A percentile compares a stretch with the other conserved stretches of the same genome.
Conservation (phyloP, 1,140 invertebrate genomes). For the Scaptomyza hsui region DNA sequence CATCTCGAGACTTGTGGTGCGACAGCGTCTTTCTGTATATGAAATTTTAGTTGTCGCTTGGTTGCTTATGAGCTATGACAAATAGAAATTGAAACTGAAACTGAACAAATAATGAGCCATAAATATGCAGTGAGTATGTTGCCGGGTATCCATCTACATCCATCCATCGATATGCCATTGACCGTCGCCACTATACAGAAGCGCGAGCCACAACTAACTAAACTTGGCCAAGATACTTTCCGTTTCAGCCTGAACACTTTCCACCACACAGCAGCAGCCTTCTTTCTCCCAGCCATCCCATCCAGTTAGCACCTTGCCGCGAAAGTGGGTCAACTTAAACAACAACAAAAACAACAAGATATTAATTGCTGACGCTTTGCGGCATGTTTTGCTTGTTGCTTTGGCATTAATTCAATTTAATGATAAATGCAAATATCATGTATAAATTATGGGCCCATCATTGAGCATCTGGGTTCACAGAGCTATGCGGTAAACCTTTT, state of each 20-base stretch:
- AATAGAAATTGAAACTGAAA: constrained; percentile 78
- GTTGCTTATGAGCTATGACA: constrained; percentile 50
- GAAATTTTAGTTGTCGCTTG: constrained; percentile 44
- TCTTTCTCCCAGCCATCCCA: neutral
- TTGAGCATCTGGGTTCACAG: constrained; percentile 17
- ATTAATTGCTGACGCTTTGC: constrained; percentile 37
- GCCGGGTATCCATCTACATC: too few species aligned
- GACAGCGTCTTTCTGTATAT: constrained; percentile 56
- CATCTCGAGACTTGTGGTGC: constrained; percentile 54
- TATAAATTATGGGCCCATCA: constrained; percentile 65
- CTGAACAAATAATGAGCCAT: constrained; percentile 79
- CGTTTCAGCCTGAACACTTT: constrained; percentile 29
- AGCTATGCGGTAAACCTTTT: neutral
- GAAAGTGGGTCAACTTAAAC: constrained; percentile 63
- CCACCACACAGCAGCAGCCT: constrained; percentile 16
- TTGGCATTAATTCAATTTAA: constrained; percentile 72
- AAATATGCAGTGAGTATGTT: constrained; percentile 65
- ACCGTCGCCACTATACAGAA: too few species aligned
- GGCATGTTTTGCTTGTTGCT: constrained; percentile 19
- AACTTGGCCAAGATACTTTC: constrained; percentile 54
- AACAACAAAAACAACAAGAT: constrained; percentile 25
- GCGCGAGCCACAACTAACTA: constrained; percentile 2
- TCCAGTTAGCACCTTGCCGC: constrained; percentile 69
- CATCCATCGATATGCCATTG: constrained; percentile 28
- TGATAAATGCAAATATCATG: constrained; percentile 75